Evolutionary conservation across 2,888 invertebrate species (phyloP), one percentile per base, ranked within the genome.

Genomic region (Nymphalis urticae): DNA sequence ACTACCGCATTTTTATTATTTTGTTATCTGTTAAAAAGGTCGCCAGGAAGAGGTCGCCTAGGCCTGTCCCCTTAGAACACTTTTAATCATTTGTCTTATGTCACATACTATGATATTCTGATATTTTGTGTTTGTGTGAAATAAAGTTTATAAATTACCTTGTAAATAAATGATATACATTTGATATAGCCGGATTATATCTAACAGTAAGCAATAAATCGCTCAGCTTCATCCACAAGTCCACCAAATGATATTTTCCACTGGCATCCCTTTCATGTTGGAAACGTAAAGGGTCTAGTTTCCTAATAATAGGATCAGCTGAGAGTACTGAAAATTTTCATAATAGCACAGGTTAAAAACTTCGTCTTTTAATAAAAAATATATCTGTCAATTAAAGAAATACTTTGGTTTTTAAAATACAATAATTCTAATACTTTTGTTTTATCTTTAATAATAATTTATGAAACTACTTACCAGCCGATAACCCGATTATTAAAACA

Each of bases 151-250:
- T 13, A 24, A 67, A 32, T 60, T 72, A 88, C 88, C 88, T 86
- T 1, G 88, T 88, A 71, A 86, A 88, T 16, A 88, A 75, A 74
- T 88, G 87, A 69, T 88, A 88, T 4, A 76, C 79, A 72, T 87
- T 88, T 17, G 79, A 69, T 0, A 68, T 66, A 8, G 68, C 67
- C 0, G 88, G 86, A 50, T 85, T 76, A 65, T 76, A 88, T 75
- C 84, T 75, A 0, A 76, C 73, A 10, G 79, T 73, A 36, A 80
- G 75, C 9, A 60, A 63, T 2, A 79, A 32, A 56, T 79, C 79
- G 8, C 75, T 74, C 36, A 77, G 36, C 1, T 77, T 78, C 77
- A 76, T 68, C 75, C 77, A 80, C 8, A 77, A 68, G 61, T 83
- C 81, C 1, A 79, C 77, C 6, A 81, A 71, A 48, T 79, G 77